Base-by-base conservation (phyloP, 2,888 invertebrate species). In the Drosophila neonasuta region DNA sequence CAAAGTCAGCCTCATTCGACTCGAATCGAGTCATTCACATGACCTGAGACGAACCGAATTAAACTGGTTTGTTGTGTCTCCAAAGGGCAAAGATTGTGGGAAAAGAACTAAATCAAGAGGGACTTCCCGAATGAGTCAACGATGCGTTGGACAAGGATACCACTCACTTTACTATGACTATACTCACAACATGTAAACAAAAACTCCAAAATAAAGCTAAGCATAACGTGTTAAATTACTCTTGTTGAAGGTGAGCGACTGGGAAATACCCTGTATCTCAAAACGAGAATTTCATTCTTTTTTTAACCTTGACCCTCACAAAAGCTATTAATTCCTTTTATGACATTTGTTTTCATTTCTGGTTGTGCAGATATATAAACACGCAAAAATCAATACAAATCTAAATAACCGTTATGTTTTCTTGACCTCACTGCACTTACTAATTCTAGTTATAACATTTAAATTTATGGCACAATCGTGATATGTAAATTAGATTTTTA, bases 121-220 rank as follows among this genome's bases (percentile, higher is more conserved):
- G 54, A 39, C 36, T 68, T 60, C 54, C 58, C 59, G 29, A 20
- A 42, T 72, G 73, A 73, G n/a, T 64, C 73, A 68, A 6, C 34
- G 36, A n/a, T n/a, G 13, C n/a, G 4, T 10, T 15, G 1, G 9
- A 24, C 71, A 71, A 76, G 76, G 74, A 74, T 71, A 50, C 67
- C 55, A 68, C 11, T 34, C 44, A 50, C 50, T 45, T 36, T 36
- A 10, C 56, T 36, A 45, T 36, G 34, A 34, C 13, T 30, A 29
- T 41, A 11, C 68, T 56, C 7, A 24, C 11, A 61, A 20, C 24
- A 20, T 2, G 36, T n/a, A 50, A 50, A 42, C 29, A 66, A 52
- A 11, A 44, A 10, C 11, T 3, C 13, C 17, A 41, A 65, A 55
- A 39, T 9, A 50, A 13, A 24, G 24, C 42, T 24, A n/a, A 44